Conservation (phyloP, 2,888 invertebrate genomes). For the Sphaerophoria rueppellii region DNA sequence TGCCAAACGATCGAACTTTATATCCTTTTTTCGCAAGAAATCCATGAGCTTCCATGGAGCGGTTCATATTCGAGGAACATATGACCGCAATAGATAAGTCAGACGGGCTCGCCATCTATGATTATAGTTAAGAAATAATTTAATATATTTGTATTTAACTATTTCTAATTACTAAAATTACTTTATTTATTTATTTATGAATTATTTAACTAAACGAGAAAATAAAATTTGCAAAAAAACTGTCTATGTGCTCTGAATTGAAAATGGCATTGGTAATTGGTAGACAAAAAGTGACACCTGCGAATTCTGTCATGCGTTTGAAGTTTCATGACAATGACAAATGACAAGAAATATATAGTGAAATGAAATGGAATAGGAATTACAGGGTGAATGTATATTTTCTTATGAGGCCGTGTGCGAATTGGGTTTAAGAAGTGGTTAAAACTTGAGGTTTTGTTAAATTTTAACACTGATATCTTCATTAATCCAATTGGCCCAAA, state of each 20-base stretch:
- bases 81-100: slow-evolving; percentile 94
- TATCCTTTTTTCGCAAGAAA: slow-evolving; percentile 98
- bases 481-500: too few relatives aligned
- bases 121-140: background rate
- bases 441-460: background rate
- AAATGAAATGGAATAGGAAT: background rate
- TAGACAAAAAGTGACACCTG: background rate
- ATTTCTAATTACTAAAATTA: background rate
- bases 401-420: too few relatives aligned
- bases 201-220: background rate
- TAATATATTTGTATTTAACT: background rate
- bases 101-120: slow-evolving; percentile 78
- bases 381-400: slow-evolving; percentile 17
- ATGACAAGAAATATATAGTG: background rate
- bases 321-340: slow-evolving; percentile 49
- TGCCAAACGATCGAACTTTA: slow-evolving; percentile 96
- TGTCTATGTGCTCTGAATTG: too few relatives aligned
- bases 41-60: slow-evolving; percentile 99
- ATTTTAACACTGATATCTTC: too few relatives aligned
- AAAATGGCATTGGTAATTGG: too few relatives aligned
- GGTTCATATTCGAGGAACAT: slow-evolving; percentile 99
- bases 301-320: slow-evolving; percentile 24
- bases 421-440: background rate
- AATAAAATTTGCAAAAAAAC: too few relatives aligned
- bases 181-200: slow-evolving; percentile 10